Evolutionary conservation across 2,888 invertebrate genomes (phyloP).

Genomic region (Drosophila peninsularis): DNA sequence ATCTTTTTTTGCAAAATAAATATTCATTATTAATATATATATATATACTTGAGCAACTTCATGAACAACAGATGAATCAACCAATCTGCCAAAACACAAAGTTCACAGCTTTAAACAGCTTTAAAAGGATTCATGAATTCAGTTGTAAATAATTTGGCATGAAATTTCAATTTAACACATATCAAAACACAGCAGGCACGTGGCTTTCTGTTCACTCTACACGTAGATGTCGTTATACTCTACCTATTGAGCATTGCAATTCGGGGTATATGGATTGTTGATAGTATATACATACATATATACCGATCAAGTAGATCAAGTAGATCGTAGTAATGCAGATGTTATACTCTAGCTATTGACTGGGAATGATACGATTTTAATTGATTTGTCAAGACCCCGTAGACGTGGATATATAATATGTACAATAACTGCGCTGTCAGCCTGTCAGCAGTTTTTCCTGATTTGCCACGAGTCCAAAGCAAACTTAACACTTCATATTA

Average conservation of each 20-base stretch:
- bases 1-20: not conserved
- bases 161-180: conserved; percentile 14
- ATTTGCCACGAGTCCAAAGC: too few species aligned
- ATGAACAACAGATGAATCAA: conserved; percentile 12
- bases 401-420: too few species aligned
- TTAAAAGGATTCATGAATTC: not conserved
- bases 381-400: too few species aligned
- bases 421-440: too few species aligned
- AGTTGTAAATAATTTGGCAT: conserved; percentile 5
- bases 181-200: conserved; percentile 14
- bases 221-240: conserved; percentile 7
- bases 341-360: too few species aligned
- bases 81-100: not conserved
- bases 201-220: conserved; percentile 11
- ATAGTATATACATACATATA: too few species aligned
- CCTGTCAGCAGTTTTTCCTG: too few species aligned
- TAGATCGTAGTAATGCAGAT: too few species aligned
- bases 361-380: too few species aligned
- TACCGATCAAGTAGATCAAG: too few species aligned
- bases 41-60: not conserved
- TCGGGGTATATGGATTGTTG: conserved; percentile 1
- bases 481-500: too few species aligned
- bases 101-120: too few species aligned
- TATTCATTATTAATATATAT: not conserved
- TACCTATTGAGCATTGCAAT: not conserved